Evolutionary conservation across 1,140 invertebrate species (phyloP).

Genomic region (Zophobas morio): DNA sequence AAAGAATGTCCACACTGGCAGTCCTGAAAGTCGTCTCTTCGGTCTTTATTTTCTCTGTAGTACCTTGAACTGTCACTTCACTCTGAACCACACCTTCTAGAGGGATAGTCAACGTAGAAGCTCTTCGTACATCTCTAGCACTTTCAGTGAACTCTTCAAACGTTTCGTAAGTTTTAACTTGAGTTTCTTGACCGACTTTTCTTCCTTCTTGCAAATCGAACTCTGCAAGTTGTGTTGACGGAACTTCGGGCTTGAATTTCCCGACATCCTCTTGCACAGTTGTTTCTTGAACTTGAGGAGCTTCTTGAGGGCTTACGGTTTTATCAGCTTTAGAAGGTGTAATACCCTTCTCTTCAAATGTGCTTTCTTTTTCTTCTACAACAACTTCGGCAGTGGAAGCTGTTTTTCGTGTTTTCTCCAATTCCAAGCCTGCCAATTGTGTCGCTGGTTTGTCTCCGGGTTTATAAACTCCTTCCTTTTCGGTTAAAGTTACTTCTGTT

Average conservation of each 20-base stretch:
- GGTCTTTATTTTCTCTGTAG: conserved; percentile 55
- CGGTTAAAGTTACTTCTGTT: too few relatives aligned
- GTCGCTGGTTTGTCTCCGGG: not conserved
- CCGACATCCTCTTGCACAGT: conserved; percentile 30
- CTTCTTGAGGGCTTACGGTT: conserved; percentile 12
- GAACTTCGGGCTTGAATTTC: conserved; percentile 39
- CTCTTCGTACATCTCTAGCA: conserved; percentile 61
- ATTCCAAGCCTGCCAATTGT: conserved; percentile 26
- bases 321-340: conserved; percentile 44
- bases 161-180: conserved; percentile 48
- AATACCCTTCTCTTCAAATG: conserved; percentile 43
- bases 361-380: conserved; percentile 45
- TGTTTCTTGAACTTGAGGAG: conserved; percentile 30
- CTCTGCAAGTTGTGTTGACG: conserved; percentile 50
- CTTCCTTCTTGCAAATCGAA: conserved; percentile 64
- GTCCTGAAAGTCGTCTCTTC: conserved; percentile 62
- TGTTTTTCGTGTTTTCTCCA: conserved; percentile 54
- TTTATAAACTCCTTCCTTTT: too few relatives aligned
- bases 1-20: conserved; percentile 67
- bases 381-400: conserved; percentile 50
- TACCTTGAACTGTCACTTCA: conserved; percentile 68
- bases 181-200: conserved; percentile 44
- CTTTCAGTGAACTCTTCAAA: conserved; percentile 49
- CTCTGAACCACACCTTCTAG: conserved; percentile 68
- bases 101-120: conserved; percentile 65